Evolutionary conservation across 2,113 vertebrate species (phyloP).

Genomic region (Holacanthus passer): DNA sequence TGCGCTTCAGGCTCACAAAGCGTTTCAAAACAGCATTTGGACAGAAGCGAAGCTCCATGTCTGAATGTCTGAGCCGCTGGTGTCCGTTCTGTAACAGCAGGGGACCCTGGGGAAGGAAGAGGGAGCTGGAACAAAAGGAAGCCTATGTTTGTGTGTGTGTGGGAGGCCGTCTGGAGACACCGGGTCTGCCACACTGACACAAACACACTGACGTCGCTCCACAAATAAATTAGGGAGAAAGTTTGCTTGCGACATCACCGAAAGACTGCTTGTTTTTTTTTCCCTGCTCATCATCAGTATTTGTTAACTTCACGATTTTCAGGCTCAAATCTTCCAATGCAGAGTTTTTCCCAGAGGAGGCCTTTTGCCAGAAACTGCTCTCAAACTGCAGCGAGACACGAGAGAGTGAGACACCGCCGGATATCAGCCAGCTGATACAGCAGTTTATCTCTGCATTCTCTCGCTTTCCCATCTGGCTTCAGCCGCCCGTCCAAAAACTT

Average conservation of each 20-base stretch:
- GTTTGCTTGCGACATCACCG: conserved; percentile 26
- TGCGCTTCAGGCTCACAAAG: neutral
- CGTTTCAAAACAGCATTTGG: conserved; percentile 20
- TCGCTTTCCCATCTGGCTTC: neutral
- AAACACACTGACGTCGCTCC: conserved; percentile 59
- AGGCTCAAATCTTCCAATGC: neutral
- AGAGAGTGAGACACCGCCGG: neutral
- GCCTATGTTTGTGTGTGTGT: conserved; percentile 44
- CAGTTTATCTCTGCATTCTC: neutral
- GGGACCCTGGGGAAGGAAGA: conserved; percentile 47
- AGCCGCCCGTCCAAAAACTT: neutral
- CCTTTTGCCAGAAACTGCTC: neutral
- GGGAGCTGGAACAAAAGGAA: conserved; percentile 46
- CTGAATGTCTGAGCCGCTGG: conserved; percentile 15
- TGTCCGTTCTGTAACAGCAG: conserved; percentile 50
- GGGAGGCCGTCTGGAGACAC: conserved; percentile 65
- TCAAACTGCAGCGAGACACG: conserved; percentile 7
- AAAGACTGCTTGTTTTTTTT: neutral
- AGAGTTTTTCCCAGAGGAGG: neutral
- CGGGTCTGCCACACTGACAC: conserved; percentile 63
- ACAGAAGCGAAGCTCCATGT: neutral
- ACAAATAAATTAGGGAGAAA: conserved; percentile 45
- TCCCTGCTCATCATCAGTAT: neutral
- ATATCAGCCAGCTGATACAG: neutral
- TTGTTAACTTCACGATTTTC: conserved; percentile 15